Percentiles rank a stretch among this genome's conserved stretches.
Conservation (phyloP, 2,797 vertebrate species). For the Oreochromis grahami region DNA sequence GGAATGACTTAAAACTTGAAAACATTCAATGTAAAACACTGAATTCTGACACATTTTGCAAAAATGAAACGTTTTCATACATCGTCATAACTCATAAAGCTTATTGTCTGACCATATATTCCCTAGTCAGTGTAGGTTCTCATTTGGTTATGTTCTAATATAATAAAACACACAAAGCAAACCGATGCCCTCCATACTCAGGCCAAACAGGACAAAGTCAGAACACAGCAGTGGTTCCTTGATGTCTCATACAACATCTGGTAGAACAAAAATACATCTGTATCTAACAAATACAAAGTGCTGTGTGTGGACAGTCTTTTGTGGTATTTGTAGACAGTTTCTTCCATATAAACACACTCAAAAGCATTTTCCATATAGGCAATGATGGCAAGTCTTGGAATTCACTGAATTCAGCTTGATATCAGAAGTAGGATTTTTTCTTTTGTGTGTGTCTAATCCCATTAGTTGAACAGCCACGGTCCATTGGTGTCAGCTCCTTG, state of each 20-base stretch:
- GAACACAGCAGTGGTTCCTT: constrained; percentile 43
- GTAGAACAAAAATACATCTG: constrained; percentile 55
- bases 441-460: neutral
- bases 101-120: constrained; percentile 37
- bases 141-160: constrained; percentile 53
- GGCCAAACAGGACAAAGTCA: constrained; percentile 33
- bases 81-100: constrained; percentile 41
- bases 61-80: neutral
- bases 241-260: constrained; percentile 37
- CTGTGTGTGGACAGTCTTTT: constrained; percentile 42
- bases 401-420: constrained; percentile 91
- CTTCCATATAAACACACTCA: constrained; percentile 49
- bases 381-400: constrained; percentile 81
- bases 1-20: neutral
- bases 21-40: neutral
- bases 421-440: constrained; percentile 45
- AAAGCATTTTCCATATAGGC: constrained; percentile 62
- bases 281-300: constrained; percentile 54
- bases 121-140: constrained; percentile 16
- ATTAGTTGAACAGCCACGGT: constrained; percentile 31
- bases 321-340: constrained; percentile 17
- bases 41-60: neutral
- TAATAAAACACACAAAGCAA: constrained; percentile 52
- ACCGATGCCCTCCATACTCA: constrained; percentile 14
- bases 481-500: constrained; percentile 19